Evolutionary conservation across 2,888 invertebrate genomes (phyloP), one percentile per base, ranked within the genome.

Genomic region (Pollenia labialis): DNA sequence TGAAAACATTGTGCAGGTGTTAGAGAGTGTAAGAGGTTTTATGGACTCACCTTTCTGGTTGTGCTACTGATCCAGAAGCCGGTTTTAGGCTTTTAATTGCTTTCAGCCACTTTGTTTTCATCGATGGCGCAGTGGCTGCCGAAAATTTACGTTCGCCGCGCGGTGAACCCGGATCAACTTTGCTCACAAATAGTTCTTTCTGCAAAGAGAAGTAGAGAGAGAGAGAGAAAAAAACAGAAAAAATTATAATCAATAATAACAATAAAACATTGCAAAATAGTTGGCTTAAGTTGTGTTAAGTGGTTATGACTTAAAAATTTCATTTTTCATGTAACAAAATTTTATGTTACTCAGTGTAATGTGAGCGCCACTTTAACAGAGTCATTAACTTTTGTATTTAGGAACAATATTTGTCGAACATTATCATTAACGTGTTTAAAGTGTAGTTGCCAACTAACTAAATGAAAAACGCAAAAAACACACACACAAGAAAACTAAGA

Each of bases 51-150:
- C 96, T 96, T 92, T 96, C 96, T 81, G 93, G 91, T 90, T 92
- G 92, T 90, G 92, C 91, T 91, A 91, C 91, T 71, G 94, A 95
- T 85, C 94, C 95, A 89, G 95, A 95, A 90, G 96, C 96, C 58
- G 97, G 97, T 94, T 98, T 98, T 89, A 99, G 95, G 94, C 97
- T 98, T 93, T 97, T 97, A 95, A 99, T 98, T 89, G 99, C 99
- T 94, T 98, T 99, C 91, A 98, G 95, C 99, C 99, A 99, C 95
- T 98, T 98, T 93, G 97, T 98, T 94, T 98, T 98, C 96, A 98
- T 98, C 93, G 97, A 97, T 91, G 97, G 96, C 89, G 97, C 96
- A 89, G 97, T 97, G 83, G 97, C 96, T 75, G 97, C 96, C 60
- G 97, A 97, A 94, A 97, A 95, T 94, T 97, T 98, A 88, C 97